Base-by-base conservation (phyloP, 2,113 vertebrate species). In the Smithornis capensis region DNA sequence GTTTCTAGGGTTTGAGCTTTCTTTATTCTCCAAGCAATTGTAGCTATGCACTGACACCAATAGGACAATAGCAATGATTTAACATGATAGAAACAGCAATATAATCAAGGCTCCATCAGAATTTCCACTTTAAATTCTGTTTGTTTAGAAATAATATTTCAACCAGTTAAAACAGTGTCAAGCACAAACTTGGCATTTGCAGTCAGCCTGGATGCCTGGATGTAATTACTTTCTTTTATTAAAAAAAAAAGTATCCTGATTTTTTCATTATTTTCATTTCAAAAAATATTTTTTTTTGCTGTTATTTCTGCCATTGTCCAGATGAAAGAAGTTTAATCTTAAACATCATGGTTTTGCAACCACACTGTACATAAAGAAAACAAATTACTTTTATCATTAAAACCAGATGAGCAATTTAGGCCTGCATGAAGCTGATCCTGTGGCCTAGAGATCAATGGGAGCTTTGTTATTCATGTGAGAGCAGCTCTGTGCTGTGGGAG, bases 61-160 rank as follows among this genome's bases (percentile, higher is more conserved):
- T 84, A 92, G 86, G 92, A 90, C 3, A 76, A 92, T 64, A 96
- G 87, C 73, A 78, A 81, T 92, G 83, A 92, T 95, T 95, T 95
- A 94, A 71, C 40, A 10, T 6, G 49, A 89, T 88, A 79, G 85
- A 56, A 93, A 95, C 37, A 89, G 80, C 56, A 89, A 62, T 83
- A 49, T 57, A 83, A 60, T 90, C 79, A 95, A 94, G 90, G 62
- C 45, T 71, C 92, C 0, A 1, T 95, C 93, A 96, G 73, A 95
- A 89, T 97, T 96, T 97, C 95, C 95, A 96, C 96, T 96, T 97
- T 93, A 96, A 95, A 73, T 89, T 75, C 53, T 94, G 94, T 95
- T 93, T 96, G 84, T 95, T 97, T 95, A 95, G 90, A 96, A 96
- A 95, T 92, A 94, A 89, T 93, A 93, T 94, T 97, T 94, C 73